These are phyloP conservation scores for Galbula dea DNA, from an alignment of 2,113 vertebrate species.

Conservation along the genomic window DNA sequence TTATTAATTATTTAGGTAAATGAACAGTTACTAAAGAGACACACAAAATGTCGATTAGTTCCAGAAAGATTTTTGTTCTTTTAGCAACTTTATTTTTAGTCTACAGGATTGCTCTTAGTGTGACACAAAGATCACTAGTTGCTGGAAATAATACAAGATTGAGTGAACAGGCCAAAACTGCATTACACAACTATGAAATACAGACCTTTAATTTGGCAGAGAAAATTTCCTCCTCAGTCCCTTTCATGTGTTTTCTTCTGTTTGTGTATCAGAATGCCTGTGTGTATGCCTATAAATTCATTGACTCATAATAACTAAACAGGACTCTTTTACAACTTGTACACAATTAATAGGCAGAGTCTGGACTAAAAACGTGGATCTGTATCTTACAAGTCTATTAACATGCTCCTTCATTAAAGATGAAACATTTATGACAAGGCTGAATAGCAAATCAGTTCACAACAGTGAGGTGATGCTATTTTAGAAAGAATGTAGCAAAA, in stretches of 20 bases:
- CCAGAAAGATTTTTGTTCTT: neutral
- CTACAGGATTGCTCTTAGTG: neutral
- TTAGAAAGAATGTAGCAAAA: neutral
- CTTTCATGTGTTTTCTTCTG: neutral
- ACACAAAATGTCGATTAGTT: neutral
- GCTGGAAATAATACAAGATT: neutral
- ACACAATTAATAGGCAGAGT: neutral
- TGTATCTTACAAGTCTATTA: neutral
- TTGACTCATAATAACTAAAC: neutral
- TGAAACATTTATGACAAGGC: neutral
- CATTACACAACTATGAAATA: neutral
- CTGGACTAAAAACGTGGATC: neutral
- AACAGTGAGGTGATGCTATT: neutral
- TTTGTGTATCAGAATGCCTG: rapidly evolving
- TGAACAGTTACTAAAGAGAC: neutral
- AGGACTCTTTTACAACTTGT: neutral
- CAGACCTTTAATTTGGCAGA: neutral
- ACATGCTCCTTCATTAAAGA: constrained; percentile 11
- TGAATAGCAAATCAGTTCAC: neutral
- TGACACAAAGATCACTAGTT: neutral
- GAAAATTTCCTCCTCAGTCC: neutral
- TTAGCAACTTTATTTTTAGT: neutral
- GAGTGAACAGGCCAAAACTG: neutral
- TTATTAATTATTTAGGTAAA: neutral
- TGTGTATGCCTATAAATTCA: neutral